Percentiles rank a stretch among this genome's conserved stretches.
These are phyloP conservation scores for Troides oblongomaculatus DNA, from an alignment of 2,888 invertebrate genomes.

Conservation along the genomic window DNA sequence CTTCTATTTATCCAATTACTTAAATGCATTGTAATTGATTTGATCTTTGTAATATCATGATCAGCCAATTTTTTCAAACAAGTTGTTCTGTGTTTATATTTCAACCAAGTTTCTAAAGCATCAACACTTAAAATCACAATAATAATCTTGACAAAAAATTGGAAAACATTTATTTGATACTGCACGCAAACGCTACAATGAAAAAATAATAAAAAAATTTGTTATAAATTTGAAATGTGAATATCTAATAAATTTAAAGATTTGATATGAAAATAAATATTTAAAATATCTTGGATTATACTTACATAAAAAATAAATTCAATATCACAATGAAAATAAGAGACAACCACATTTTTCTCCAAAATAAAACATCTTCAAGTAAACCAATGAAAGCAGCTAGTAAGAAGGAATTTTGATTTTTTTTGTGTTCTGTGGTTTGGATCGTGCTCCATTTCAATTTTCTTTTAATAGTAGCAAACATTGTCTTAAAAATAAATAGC, in stretches of 20 bases:
- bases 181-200: slow-evolving; percentile 59
- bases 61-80: slow-evolving; percentile 58
- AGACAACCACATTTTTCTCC: slow-evolving; percentile 67
- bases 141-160: slow-evolving; percentile 52
- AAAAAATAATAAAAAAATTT: neutral
- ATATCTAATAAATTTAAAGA: neutral
- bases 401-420: slow-evolving; percentile 51
- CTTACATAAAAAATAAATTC: slow-evolving; percentile 65
- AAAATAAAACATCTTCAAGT: slow-evolving; percentile 70
- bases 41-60: slow-evolving; percentile 50
- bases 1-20: slow-evolving; percentile 48
- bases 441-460: slow-evolving; percentile 54
- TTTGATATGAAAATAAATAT: neutral
- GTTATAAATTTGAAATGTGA: neutral
- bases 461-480: slow-evolving; percentile 58
- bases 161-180: slow-evolving; percentile 56
- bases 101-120: slow-evolving; percentile 69
- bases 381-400: slow-evolving; percentile 54
- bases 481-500: slow-evolving; percentile 30
- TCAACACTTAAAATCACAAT: slow-evolving; percentile 53
- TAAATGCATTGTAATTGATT: slow-evolving; percentile 38
- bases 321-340: slow-evolving; percentile 56
- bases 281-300: slow-evolving; percentile 30
- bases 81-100: slow-evolving; percentile 66
- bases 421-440: slow-evolving; percentile 50